These are phyloP conservation scores for Girardia tigrina DNA, from an alignment of 2,888 invertebrate species.

Conservation along the genomic window DNA sequence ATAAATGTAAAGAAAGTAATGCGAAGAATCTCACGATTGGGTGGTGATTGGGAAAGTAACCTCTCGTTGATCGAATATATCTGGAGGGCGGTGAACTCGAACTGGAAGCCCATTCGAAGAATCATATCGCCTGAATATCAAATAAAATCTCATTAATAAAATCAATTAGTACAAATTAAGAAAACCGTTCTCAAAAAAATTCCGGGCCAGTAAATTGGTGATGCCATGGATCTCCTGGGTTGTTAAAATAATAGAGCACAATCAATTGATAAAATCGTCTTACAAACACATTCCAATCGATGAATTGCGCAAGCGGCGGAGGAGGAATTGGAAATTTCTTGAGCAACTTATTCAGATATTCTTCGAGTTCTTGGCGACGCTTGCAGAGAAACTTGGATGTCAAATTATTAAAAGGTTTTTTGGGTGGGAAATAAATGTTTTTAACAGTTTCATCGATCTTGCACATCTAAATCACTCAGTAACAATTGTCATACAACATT, in stretches of 20 bases:
- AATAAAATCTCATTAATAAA: conserved; percentile 40
- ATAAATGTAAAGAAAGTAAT: background rate
- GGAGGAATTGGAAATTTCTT: conserved; percentile 63
- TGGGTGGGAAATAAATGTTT: conserved; percentile 61
- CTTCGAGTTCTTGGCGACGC: conserved; percentile 64
- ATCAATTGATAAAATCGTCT: conserved; percentile 39
- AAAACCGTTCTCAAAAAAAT: conserved; percentile 59
- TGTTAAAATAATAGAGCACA: background rate
- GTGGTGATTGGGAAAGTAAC: conserved; percentile 70
- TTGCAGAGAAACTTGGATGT: conserved; percentile 73
- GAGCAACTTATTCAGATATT: conserved; percentile 64
- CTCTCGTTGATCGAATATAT: conserved; percentile 76
- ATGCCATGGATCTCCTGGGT: conserved; percentile 65
- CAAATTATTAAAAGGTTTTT: conserved; percentile 78
- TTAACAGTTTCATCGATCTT: background rate
- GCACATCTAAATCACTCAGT: background rate
- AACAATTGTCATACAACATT: background rate
- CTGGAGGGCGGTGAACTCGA: conserved; percentile 66
- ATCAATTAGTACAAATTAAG: background rate
- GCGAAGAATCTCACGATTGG: conserved; percentile 54
- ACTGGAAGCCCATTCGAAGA: conserved; percentile 39
- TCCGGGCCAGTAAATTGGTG: conserved; percentile 66
- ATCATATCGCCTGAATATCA: conserved; percentile 26
- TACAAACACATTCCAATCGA: conserved; percentile 69
- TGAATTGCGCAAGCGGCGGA: conserved; percentile 65